These are phyloP conservation scores for Peromyscus polionotus DNA, from an alignment of 2,113 vertebrate species.

Conservation along the genomic window DNA sequence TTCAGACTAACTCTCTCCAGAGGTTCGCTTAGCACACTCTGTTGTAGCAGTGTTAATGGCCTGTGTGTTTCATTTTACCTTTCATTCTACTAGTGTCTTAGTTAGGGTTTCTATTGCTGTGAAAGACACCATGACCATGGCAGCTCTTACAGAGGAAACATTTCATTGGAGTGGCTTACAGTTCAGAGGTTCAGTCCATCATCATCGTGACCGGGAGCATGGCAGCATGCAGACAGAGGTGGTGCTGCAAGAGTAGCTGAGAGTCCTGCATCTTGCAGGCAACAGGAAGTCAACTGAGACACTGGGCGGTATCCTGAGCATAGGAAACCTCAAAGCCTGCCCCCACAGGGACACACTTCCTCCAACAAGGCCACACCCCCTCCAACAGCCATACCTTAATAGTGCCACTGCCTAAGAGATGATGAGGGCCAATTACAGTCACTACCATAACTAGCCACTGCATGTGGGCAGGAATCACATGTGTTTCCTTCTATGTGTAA, in stretches of 20 bases:
- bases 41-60: neutral
- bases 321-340: neutral
- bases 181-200: neutral
- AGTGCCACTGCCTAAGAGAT: neutral
- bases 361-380: neutral
- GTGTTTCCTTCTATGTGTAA: slow-evolving; percentile 22
- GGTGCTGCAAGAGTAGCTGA: neutral
- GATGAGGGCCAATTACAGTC: neutral
- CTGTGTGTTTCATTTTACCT: neutral
- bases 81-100: neutral
- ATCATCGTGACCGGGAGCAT: neutral
- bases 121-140: neutral
- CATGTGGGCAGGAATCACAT: neutral
- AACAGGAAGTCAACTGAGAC: neutral
- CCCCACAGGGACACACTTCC: neutral
- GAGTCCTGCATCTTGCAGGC: neutral
- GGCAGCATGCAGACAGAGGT: neutral
- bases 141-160: neutral
- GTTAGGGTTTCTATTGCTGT: neutral
- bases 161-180: neutral
- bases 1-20: neutral
- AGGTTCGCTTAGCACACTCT: neutral
- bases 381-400: neutral
- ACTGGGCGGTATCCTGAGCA: neutral
- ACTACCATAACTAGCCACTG: neutral